A percentile compares a stretch with the other conserved stretches of the same genome.
Conservation (phyloP, 2,113 vertebrate genomes). For the Rhinolophus ferrumequinum region DNA sequence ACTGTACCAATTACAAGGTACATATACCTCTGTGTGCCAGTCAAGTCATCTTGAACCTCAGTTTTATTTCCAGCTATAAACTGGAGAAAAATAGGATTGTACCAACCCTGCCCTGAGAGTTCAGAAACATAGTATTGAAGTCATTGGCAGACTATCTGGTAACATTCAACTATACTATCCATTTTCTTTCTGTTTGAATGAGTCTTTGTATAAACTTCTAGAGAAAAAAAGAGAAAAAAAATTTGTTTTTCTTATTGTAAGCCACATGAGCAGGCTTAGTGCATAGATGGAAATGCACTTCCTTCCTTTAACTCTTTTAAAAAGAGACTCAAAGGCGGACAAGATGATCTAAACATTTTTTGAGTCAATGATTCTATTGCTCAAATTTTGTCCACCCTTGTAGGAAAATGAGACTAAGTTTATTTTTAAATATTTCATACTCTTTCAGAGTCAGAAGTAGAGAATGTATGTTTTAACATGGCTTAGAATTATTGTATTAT, state of each 20-base stretch:
- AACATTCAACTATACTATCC: not conserved
- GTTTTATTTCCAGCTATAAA: constrained; percentile 32
- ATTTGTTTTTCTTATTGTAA: not conserved
- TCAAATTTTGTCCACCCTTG: not conserved
- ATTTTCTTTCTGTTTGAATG: not conserved
- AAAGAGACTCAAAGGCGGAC: not conserved
- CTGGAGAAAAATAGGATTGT: not conserved
- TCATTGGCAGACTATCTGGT: not conserved
- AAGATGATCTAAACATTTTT: not conserved
- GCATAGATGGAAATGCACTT: not conserved
- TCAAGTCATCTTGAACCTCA: not conserved
- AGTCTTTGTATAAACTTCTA: not conserved
- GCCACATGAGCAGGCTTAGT: not conserved
- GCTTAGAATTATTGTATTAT: not conserved
- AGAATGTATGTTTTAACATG: not conserved
- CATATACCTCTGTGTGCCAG: not conserved
- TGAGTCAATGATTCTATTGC: not conserved
- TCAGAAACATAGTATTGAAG: not conserved
- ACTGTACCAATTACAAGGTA: not conserved
- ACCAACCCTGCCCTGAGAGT: not conserved
- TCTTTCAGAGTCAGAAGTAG: not conserved
- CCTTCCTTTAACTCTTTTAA: not conserved
- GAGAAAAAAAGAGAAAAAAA: not conserved
- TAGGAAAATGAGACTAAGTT: not conserved
- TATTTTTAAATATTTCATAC: not conserved